Base-by-base conservation (phyloP, 2,797 vertebrate genomes). In the Diceros bicornis region DNA sequence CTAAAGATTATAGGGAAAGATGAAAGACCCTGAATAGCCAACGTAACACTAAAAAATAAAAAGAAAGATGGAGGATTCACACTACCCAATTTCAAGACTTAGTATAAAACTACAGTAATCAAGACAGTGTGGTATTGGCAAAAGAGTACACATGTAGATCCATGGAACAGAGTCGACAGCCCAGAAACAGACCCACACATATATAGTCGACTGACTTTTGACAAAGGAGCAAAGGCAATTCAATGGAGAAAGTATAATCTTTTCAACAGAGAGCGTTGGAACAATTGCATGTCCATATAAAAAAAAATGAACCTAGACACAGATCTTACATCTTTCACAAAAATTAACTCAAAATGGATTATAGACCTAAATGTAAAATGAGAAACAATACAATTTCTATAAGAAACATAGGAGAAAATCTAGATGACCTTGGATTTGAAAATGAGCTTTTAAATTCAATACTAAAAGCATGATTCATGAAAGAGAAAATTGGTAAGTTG, bases 381-480 rank as follows among this genome's bases (percentile, higher is more conserved):
- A 59, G 69, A 90, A 94, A 50, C 32, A 59, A 68, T 25, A 50
- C 75, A 84, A 84, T 3, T 29, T 90, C 18, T 94, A 37, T 32
- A 71, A 69, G 61, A 68, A 84, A 61, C 7, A 14, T 29, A 89
- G n/a, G 71, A 90, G 94, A 81, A 92, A 66, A 95, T 44, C 32
- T 81, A 91, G 23, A 81, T 72, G 47, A 85, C 17, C 27, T 72
- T 71, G 59, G 21, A 4, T 64, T 81, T 64, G 23, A 32, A 92
- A 87, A 69, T 72, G 74, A 91, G 64, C 17, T 44, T 78, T 91
- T 78, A 83, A 84, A 78, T 78, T 52, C 62, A 90, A 59, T 50
- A 90, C 23, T 52, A 78, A 94, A 90, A 79, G 29, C 72, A 66
- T 82, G 83, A 87, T 91, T 62, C n/a, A 88, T 37, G 84, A 95